These are phyloP conservation scores for Picus viridis DNA, from an alignment of 2,797 vertebrate genomes.

Conservation along the genomic window DNA sequence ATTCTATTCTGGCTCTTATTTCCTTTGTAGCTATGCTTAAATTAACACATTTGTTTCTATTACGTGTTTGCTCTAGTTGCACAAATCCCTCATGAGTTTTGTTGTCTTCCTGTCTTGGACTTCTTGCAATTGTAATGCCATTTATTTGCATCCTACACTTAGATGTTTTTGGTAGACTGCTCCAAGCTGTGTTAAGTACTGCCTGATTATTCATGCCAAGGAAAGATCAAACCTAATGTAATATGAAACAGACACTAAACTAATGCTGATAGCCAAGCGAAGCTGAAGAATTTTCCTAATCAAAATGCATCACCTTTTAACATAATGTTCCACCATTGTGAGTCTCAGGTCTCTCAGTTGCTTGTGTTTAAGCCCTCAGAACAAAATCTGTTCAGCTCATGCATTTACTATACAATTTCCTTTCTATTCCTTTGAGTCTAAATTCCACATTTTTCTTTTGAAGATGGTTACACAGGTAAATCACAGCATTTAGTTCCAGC, in stretches of 20 bases:
- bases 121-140: conserved; percentile 15
- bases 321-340: neutral
- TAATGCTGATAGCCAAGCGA: conserved; percentile 15
- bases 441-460: neutral
- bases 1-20: neutral
- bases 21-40: conserved; percentile 31
- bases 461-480: neutral
- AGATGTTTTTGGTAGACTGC: neutral
- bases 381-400: neutral
- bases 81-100: conserved; percentile 22
- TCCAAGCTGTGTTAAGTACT: conserved; percentile 39
- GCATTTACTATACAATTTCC: neutral
- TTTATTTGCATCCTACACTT: neutral
- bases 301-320: neutral
- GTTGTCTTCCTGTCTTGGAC: conserved; percentile 19
- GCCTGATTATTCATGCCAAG: conserved; percentile 31
- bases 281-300: conserved; percentile 46
- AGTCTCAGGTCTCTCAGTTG: neutral
- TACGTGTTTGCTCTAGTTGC: conserved; percentile 32
- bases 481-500: neutral
- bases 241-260: conserved; percentile 23
- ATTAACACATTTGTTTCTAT: conserved; percentile 11
- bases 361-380: conserved; percentile 9
- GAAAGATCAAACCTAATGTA: neutral
- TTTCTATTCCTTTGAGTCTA: neutral